Evolutionary conservation across 2,797 vertebrate species (phyloP), one percentile per base, ranked within the genome.

Genomic region (Sebastes nivosus): DNA sequence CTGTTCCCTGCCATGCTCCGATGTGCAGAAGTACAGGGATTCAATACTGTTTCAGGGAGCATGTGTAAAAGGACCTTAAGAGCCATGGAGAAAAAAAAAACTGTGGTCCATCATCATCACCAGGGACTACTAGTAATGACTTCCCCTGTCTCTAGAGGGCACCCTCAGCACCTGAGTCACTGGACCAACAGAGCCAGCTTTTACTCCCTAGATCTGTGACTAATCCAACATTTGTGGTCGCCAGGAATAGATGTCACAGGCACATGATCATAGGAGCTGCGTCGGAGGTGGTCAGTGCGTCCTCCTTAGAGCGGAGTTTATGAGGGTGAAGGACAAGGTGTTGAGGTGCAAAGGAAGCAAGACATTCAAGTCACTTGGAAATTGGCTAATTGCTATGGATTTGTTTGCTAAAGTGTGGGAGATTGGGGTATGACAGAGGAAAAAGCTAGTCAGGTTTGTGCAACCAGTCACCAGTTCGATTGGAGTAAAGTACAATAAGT

Each of bases 221-320:
- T 88, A 84, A 83, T 85, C 79, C 84, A 90, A 80, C 85, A 84
- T 86, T 77, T 77, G 84, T 74, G 84, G 87, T 89, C 89, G 91
- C 92, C 92, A 92, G 90, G 89, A 93, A 89, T 87, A 90, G 91
- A 92, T 93, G 88, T 94, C 91, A 88, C 82, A 85, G 91, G 86
- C 88, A 76, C 80, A 87, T 88, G 92, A 87, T 88, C 90, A 72
- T 63, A 80, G 80, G 87, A 86, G 91, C 93, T 91, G 88, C 92
- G 84, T 90, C 76, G 57, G 84, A 87, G 89, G 89, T 87, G 87
- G 83, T 89, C 80, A 85, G 66, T 72, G 27, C 34, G 66, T 85
- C 80, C 80, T 87, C 50, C 71, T 81, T 66, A 50, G 75, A 87
- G 83, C 72, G 76, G 76, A 81, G 80, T 80, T 90, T 74, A 84